Conservation (phyloP, 2,113 vertebrate genomes). For the Leiothrix lutea region DNA sequence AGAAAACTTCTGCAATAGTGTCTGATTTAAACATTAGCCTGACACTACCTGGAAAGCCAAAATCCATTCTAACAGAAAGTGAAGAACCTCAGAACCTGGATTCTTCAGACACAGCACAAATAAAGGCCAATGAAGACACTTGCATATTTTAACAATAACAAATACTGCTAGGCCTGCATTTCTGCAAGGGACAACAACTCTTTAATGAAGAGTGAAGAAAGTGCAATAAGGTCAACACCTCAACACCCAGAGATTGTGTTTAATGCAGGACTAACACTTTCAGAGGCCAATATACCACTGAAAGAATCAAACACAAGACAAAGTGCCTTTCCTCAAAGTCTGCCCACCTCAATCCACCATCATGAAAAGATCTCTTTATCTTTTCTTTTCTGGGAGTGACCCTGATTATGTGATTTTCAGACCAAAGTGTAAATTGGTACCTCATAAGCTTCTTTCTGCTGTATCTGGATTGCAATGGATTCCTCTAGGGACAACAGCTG, state of each 20-base stretch:
- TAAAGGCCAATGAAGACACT: background rate
- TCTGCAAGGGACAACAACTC: background rate
- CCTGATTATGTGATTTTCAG: background rate
- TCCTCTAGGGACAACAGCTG: constrained; percentile 85
- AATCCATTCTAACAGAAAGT: background rate
- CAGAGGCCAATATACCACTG: background rate
- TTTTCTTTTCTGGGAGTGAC: background rate
- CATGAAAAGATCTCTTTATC: background rate
- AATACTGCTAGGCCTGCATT: background rate
- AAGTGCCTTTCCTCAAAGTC: background rate
- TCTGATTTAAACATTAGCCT: background rate
- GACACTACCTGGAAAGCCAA: background rate
- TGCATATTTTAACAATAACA: background rate
- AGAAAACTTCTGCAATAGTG: background rate
- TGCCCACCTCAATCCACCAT: background rate
- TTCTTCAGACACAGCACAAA: background rate
- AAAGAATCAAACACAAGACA: background rate
- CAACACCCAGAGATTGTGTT: background rate
- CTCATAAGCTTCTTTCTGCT: constrained; percentile 84
- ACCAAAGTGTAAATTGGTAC: constrained; percentile 46
- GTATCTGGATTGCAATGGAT: constrained; percentile 79
- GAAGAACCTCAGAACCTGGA: background rate
- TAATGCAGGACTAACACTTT: background rate
- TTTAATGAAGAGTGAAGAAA: background rate
- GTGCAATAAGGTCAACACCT: background rate